Evolutionary conservation across 2,113 vertebrate genomes (phyloP).

Genomic region (Malurus cyaneus): DNA sequence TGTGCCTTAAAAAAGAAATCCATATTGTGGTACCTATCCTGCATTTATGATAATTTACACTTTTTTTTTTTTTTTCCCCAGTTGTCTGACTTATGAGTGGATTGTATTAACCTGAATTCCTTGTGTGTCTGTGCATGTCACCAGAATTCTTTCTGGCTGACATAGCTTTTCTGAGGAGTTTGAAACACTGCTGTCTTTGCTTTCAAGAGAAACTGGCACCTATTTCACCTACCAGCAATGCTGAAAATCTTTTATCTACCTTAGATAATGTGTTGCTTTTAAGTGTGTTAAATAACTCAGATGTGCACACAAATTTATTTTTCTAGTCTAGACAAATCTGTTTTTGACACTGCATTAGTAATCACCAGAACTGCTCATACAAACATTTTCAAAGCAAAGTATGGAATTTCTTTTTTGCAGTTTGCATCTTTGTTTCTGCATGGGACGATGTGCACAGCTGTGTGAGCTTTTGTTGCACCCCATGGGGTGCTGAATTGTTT

Average conservation of each 20-base stretch:
- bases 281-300: neutral
- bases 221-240: neutral
- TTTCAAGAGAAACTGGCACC: neutral
- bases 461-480: neutral
- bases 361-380: neutral
- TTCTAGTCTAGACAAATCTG: neutral
- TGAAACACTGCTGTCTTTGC: neutral
- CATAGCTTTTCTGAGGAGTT: neutral
- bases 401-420: neutral
- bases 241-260: neutral
- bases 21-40: neutral
- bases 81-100: neutral
- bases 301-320: neutral
- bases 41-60: neutral
- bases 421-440: neutral
- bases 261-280: neutral
- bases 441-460: neutral
- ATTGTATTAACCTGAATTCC: neutral
- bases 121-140: neutral
- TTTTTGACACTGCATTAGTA: neutral
- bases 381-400: neutral
- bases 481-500: neutral
- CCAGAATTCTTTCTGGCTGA: neutral
- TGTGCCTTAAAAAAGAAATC: neutral
- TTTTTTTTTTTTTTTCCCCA: neutral